Base-by-base conservation (phyloP, 2,888 invertebrate genomes). In the Eremobia ochroleuca region DNA sequence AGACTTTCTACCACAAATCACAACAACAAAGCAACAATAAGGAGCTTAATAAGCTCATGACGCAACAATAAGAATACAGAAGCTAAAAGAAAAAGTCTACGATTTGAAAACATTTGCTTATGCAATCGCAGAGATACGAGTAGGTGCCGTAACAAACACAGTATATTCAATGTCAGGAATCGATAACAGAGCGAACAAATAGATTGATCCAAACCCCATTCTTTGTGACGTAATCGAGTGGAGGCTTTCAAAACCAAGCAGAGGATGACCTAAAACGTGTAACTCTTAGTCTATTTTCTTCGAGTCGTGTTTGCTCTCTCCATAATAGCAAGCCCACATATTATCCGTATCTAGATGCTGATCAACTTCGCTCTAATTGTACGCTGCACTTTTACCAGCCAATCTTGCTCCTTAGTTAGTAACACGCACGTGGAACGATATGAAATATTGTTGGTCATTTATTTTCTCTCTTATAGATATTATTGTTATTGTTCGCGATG, bases 321-420 rank as follows among this genome's bases (percentile, higher is more conserved):
- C 91, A 73, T 93, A 93, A 94, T 94, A 90, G 88, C 91, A 81
- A 88, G 86, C 89, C 89, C 88, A 90, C 90, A 91, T 92, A 94
- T 94, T 94, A 94, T 91, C 91, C 92, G 90, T 95, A 95, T 95
- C 96, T 87, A 81, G 80, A 82, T 88, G 90, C 86, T 77, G 92
- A 96, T 95, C 95, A 92, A 91, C 89, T 88, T 83, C 92, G 93
- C 93, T 95, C 94, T 95, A 95, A 96, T 95, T 95, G 91, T 91
- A 89, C 81, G 75, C 86, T 91, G 91, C 92, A 92, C 93, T 91
- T 92, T 92, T 91, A 92, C 91, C 90, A 70, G 76, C 62, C 79
- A 58, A 69, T 73, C 69, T 75, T 66, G 67, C 66, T 79, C 78
- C 74, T 67, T 67, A 55, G 76, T 67, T 67, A 55, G 76, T 62